Percentiles rank a stretch among this genome's conserved stretches.
Evolutionary conservation across 1,140 invertebrate genomes (phyloP).

Genomic region (Laupala kohalensis): DNA sequence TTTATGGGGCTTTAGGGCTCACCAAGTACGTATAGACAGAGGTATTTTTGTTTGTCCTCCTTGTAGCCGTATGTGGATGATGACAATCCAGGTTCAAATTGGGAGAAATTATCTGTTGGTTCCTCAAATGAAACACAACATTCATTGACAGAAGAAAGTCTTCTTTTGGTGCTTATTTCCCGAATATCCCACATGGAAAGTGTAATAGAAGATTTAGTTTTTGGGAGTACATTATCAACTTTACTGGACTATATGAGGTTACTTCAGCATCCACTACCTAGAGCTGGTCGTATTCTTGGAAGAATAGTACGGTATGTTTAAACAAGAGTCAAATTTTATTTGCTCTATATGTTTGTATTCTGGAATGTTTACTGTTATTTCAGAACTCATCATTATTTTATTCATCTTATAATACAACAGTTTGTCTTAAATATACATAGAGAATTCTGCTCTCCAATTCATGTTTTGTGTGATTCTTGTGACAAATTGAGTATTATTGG

Average conservation of each 20-base stretch:
- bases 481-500: background rate
- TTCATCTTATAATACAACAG: background rate
- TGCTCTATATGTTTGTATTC: background rate
- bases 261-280: background rate
- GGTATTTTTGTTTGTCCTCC: too few species aligned
- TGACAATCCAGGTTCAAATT: background rate
- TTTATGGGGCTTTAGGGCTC: too few species aligned
- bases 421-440: conserved; percentile 1
- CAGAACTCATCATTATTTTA: conserved; percentile 10
- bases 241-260: conserved; percentile 2
- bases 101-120: background rate
- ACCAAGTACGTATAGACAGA: too few species aligned
- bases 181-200: background rate
- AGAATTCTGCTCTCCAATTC: background rate
- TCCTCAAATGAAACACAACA: background rate
- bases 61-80: background rate
- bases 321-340: too few species aligned
- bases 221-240: background rate
- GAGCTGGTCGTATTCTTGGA: background rate
- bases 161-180: conserved; percentile 2
- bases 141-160: background rate
- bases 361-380: background rate
- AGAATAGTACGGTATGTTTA: conserved; percentile 1
- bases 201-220: background rate
- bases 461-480: background rate